Evolutionary conservation across 2,113 vertebrate genomes (phyloP).

Genomic region (Plotosus lineatus): DNA sequence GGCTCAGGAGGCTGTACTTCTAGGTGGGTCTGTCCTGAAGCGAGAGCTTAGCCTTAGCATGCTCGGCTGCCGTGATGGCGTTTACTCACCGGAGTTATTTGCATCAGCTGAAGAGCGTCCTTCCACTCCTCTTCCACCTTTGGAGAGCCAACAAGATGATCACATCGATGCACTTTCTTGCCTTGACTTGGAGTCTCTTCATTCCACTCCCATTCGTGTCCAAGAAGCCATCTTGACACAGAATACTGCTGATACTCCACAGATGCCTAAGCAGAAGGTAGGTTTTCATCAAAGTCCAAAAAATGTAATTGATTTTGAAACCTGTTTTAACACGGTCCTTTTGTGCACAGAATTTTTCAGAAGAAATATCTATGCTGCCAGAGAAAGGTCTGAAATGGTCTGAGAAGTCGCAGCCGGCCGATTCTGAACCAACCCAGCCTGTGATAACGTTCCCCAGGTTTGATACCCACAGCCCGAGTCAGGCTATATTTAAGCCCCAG

Average conservation of each 20-base stretch:
- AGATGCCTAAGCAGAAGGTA: conserved; percentile 24
- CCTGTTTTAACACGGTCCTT: background rate
- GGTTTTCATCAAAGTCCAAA: background rate
- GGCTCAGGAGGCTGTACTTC: conserved; percentile 63
- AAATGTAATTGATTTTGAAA: background rate
- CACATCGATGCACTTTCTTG: conserved; percentile 52
- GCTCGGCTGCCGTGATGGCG: conserved; percentile 68
- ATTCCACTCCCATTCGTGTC: background rate
- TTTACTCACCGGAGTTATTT: conserved; percentile 52
- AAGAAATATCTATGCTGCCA: background rate
- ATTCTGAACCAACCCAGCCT: conserved; percentile 14
- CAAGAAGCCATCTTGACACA: background rate
- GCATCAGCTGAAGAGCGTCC: conserved; percentile 59
- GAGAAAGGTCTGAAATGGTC: background rate
- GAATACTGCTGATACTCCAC: background rate
- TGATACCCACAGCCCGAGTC: conserved; percentile 72
- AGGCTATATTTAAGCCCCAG: conserved; percentile 76
- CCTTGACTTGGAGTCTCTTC: conserved; percentile 40
- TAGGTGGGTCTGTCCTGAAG: conserved; percentile 61
- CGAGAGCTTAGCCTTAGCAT: conserved; percentile 74
- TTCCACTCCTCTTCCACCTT: conserved; percentile 37
- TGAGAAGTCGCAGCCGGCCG: background rate
- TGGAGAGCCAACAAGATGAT: background rate
- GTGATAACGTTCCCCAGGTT: conserved; percentile 65
- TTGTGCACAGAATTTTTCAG: background rate